Evolutionary conservation across 2,797 vertebrate species (phyloP).

Genomic region (Coluber constrictor): DNA sequence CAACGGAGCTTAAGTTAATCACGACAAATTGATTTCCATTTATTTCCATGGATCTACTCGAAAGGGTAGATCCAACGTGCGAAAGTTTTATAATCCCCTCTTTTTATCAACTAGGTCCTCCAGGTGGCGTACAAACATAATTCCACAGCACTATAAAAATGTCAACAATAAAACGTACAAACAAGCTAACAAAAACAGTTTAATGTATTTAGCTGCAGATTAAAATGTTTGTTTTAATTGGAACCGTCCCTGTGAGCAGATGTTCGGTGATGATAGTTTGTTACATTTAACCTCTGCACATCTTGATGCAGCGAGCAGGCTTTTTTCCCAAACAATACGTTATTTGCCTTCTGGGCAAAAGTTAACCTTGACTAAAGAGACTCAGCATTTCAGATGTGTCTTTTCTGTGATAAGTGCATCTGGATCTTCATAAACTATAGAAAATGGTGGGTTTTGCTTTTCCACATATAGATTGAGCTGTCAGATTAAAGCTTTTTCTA

Average conservation of each 20-base stretch:
- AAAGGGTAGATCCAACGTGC: neutral
- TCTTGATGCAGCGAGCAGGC: neutral
- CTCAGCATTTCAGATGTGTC: neutral
- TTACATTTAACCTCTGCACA: neutral
- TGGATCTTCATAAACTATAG: neutral
- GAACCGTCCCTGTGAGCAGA: neutral
- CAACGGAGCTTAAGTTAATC: neutral
- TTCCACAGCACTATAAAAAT: neutral
- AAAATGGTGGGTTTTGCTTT: neutral
- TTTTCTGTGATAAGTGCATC: neutral
- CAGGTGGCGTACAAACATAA: neutral
- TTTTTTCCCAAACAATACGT: neutral
- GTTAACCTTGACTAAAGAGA: neutral
- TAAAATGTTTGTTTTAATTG: conserved; percentile 18
- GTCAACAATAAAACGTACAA: neutral
- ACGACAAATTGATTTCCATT: neutral
- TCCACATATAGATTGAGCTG: neutral
- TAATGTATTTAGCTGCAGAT: conserved; percentile 6
- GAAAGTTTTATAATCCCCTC: neutral
- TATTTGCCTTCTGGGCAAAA: neutral
- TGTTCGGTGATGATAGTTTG: neutral
- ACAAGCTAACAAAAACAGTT: neutral
- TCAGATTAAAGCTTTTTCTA: neutral
- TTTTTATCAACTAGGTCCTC: conserved; percentile 1
- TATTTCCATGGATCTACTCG: neutral